phyloP scores from a whole-genome alignment of 2,113 vertebrate species.

The Probosciger aterrimus region DNA sequence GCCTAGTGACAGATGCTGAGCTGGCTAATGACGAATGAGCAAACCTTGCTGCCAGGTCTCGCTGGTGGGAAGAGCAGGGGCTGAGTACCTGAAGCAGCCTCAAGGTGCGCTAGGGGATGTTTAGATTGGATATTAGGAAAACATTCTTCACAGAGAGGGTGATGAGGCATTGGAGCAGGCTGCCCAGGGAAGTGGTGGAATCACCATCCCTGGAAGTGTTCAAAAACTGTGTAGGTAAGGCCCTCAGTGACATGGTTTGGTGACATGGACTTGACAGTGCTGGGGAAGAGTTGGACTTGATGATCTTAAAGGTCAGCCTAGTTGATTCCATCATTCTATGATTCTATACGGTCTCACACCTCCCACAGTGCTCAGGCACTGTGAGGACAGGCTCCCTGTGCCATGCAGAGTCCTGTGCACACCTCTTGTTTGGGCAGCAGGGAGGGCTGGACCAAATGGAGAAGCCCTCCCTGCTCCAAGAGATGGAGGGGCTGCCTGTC shows the following conservation, averaged over 20 bases:
- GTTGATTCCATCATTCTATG: neutral
- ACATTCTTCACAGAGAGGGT: neutral
- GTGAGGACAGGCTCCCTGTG: neutral
- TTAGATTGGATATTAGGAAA: neutral
- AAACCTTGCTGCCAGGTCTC: neutral
- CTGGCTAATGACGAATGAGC: neutral
- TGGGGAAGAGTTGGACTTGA: neutral
- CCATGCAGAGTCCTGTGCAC: neutral
- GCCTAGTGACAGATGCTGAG: neutral
- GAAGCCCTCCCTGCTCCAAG: neutral
- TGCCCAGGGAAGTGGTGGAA: neutral
- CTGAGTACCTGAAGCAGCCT: neutral
- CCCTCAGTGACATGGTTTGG: neutral
- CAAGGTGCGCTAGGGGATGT: neutral
- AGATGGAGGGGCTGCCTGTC: neutral
- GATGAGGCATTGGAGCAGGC: neutral
- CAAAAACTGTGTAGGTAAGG: neutral
- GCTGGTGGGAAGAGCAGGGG: neutral
- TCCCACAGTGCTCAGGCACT: rapidly evolving
- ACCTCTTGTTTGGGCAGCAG: neutral
- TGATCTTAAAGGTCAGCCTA: neutral
- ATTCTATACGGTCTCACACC: neutral
- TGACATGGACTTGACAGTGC: neutral
- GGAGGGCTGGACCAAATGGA: neutral
- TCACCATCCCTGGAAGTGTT: neutral